Percentiles rank a stretch among this genome's conserved stretches.
Evolutionary conservation across 92 coral and sea anemone genomes (phyloP).

Genomic region (Epizoanthus illoricatus): DNA sequence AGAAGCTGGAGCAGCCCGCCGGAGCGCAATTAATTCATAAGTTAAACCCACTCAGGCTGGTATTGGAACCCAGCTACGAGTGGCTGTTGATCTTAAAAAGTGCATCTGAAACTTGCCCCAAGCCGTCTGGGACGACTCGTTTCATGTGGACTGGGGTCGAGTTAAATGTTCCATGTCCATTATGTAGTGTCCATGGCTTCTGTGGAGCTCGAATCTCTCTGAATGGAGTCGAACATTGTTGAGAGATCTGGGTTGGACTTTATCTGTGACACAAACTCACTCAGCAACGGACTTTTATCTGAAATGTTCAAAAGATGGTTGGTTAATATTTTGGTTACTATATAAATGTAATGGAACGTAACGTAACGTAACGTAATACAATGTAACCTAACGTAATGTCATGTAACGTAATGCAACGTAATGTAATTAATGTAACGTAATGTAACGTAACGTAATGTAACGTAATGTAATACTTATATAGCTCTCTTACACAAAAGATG

Average conservation of each 20-base stretch:
- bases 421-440: too few relatives aligned
- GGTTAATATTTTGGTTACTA: not conserved
- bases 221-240: constrained; percentile 91
- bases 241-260: constrained; percentile 87
- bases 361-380: too few relatives aligned
- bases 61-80: not conserved
- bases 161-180: constrained; percentile 7
- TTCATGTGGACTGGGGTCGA: constrained; percentile 22
- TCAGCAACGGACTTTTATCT: constrained; percentile 94
- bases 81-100: not conserved
- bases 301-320: constrained; percentile 12
- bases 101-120: not conserved
- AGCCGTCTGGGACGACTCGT: not conserved
- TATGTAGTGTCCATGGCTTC: constrained; percentile 85
- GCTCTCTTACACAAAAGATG: too few relatives aligned
- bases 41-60: not conserved
- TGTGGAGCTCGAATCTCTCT: constrained; percentile 86
- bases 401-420: too few relatives aligned
- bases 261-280: constrained; percentile 95
- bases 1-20: too few relatives aligned
- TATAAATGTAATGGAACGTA: too few relatives aligned
- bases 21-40: too few relatives aligned
- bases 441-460: too few relatives aligned
- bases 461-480: too few relatives aligned
- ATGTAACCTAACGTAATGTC: too few relatives aligned